Conservation (phyloP, 2,797 vertebrate genomes). For the Falco rusticolus region DNA sequence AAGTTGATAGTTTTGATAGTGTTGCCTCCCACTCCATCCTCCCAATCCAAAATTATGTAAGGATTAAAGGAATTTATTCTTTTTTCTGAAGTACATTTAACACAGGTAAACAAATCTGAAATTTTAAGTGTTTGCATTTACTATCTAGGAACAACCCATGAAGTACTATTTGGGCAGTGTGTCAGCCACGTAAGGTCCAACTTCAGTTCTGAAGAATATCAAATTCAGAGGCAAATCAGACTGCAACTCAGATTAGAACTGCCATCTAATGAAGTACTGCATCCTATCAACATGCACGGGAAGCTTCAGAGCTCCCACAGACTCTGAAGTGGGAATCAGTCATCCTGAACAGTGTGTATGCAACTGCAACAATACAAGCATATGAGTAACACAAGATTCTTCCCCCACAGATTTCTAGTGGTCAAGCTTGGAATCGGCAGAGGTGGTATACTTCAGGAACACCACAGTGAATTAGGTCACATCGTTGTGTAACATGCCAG, state of each 20-base stretch:
- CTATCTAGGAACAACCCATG: not conserved
- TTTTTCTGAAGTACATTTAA: not conserved
- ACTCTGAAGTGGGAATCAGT: not conserved
- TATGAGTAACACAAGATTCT: not conserved
- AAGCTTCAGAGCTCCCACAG: not conserved
- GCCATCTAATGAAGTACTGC: not conserved
- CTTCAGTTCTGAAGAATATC: not conserved
- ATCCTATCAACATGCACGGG: not conserved
- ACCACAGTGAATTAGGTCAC: not conserved
- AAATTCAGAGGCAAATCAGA: not conserved
- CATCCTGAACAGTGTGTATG: not conserved
- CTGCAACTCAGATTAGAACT: not conserved
- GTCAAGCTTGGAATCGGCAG: not conserved
- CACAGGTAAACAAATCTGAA: not conserved
- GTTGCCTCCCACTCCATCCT: not conserved
- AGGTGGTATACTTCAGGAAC: not conserved
- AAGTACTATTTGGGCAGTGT: not conserved
- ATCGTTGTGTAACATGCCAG: not conserved
- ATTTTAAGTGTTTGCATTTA: not conserved
- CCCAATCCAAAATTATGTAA: not conserved
- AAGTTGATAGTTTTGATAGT: not conserved
- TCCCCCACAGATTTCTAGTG: not conserved
- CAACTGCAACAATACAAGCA: not conserved
- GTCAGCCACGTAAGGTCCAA: not conserved
- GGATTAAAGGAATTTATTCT: not conserved